These are phyloP conservation scores for Lucilia cuprina DNA, from an alignment of 1,140 invertebrate genomes.

Conservation along the genomic window DNA sequence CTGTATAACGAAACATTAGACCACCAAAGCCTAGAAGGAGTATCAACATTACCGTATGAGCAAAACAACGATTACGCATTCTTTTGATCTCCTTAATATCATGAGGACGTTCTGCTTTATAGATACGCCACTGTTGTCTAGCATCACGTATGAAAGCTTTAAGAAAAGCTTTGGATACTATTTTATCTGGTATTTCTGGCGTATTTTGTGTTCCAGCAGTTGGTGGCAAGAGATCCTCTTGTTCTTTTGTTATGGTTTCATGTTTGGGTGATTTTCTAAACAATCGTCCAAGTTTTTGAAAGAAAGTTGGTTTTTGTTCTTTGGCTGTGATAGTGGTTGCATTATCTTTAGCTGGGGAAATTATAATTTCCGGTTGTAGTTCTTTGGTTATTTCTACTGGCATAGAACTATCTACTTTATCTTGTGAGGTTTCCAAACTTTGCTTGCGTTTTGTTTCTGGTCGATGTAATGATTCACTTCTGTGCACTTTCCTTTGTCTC, in stretches of 20 bases:
- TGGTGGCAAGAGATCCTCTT: conserved; percentile 1
- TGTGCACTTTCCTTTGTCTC: background rate
- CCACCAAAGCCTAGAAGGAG: conserved; percentile 81
- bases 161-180: conserved; percentile 43
- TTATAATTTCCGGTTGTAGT: conserved; percentile 3
- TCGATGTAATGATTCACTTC: background rate
- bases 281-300: background rate
- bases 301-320: background rate
- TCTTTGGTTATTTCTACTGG: background rate
- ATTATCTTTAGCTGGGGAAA: background rate
- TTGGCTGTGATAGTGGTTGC: background rate
- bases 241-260: background rate
- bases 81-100: conserved; percentile 66
- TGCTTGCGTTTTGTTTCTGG: conserved; percentile 23
- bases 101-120: conserved; percentile 67
- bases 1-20: conserved; percentile 78
- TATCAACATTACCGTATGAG: conserved; percentile 71
- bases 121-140: conserved; percentile 65
- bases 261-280: conserved; percentile 3
- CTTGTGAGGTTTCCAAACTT: conserved; percentile 22
- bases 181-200: conserved; percentile 17
- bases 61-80: conserved; percentile 74
- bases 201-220: background rate
- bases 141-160: conserved; percentile 51
- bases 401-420: conserved; percentile 5